phyloP scores from a whole-genome alignment of 2,797 vertebrate species.

The Nyctalus aviator region DNA sequence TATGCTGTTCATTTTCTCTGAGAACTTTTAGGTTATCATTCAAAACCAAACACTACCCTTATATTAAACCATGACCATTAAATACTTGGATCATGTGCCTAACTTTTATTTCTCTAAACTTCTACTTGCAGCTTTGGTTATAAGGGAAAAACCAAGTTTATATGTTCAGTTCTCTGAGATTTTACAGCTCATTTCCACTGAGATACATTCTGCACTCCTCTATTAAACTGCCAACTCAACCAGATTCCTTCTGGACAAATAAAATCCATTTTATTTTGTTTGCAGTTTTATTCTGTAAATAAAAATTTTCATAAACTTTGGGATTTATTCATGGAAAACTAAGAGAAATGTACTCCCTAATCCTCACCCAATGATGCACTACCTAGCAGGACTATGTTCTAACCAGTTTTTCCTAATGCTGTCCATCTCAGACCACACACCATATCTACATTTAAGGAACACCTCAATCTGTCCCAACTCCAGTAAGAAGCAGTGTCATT shows the following conservation, averaged over 20 bases:
- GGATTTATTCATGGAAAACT: background rate
- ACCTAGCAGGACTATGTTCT: conserved; percentile 49
- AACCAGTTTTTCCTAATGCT: conserved; percentile 31
- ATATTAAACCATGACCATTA: conserved; percentile 39
- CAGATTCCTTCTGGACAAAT: conserved; percentile 62
- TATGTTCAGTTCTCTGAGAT: conserved; percentile 57
- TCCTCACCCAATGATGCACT: conserved; percentile 14
- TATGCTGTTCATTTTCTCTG: conserved; percentile 35
- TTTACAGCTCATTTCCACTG: conserved; percentile 63
- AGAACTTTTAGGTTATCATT: conserved; percentile 63
- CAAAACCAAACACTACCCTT: conserved; percentile 73
- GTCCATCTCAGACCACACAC: conserved; percentile 24
- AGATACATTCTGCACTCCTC: conserved; percentile 66
- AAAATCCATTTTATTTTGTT: conserved; percentile 61
- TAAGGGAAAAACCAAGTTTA: conserved; percentile 45
- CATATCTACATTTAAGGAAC: background rate
- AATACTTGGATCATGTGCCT: background rate
- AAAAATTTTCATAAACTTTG: conserved; percentile 51
- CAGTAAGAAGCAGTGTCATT: background rate
- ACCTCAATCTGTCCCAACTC: background rate
- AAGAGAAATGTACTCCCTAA: conserved; percentile 27
- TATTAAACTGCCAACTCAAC: conserved; percentile 68
- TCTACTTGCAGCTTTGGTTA: conserved; percentile 72
- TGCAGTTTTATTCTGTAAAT: conserved; percentile 66
- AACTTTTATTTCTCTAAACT: background rate